Base-by-base conservation (phyloP, 2,113 vertebrate genomes). In the Smithornis capensis region DNA sequence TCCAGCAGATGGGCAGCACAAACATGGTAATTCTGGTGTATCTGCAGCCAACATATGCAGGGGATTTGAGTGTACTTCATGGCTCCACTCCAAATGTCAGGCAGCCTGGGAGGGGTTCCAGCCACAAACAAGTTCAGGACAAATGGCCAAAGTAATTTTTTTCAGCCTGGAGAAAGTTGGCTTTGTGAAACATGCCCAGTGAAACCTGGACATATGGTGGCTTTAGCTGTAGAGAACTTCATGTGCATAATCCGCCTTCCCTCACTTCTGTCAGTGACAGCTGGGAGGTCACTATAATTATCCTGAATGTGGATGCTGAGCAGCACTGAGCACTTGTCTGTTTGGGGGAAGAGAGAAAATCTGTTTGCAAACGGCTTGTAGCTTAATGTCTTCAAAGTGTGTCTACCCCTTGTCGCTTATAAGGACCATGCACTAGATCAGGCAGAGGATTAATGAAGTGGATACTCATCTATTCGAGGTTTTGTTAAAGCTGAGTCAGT, bases 281-380 rank as follows among this genome's bases (percentile, higher is more conserved):
- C 88, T 95, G 92, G 78, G 71, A 96, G 82, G 90, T 94, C 92
- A 90, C 67, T 65, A n/a, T 79, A 69, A 85, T 91, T 79, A 95
- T 85, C 71, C 75, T 49, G 90, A 92, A 69, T 83, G 85, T 83
- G 79, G 88, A 96, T 90, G 87, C 79, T 90, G 67, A 90, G 74
- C 5, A 0, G 82, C 57, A 83, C 40, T 56, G 37, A 92, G 78
- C 78, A 57, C 70, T 89, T 86, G 63, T 91, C 95, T 82, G 52
- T 84, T 77, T 87, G 80, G 45, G 73, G 62, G 16, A 78, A 79
- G 60, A 87, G 75, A 89, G 77, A 64, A 84, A 89, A 94, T 82
- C 68, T 91, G 89, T 89, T 87, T 89, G 74, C 70, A 91, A 91
- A 82, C 0, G 10, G 67, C 62, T 84, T 53, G 40, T 49, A 73